A percentile compares a stretch with the other conserved stretches of the same genome.
phyloP scores from a whole-genome alignment of 2,113 vertebrate species.

The Electrona antarctica region DNA sequence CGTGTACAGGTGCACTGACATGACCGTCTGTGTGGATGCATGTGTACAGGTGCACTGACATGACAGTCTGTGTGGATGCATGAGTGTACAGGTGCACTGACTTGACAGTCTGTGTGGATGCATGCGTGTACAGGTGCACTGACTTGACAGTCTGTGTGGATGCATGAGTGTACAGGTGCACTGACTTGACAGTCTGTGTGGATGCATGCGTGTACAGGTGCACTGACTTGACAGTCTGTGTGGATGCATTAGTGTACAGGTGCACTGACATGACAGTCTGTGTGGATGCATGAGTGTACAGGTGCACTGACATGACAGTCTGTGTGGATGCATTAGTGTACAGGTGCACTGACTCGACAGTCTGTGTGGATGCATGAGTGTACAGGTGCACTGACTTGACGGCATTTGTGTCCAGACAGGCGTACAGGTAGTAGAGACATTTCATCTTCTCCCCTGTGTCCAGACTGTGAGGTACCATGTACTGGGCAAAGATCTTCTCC shows the following conservation, averaged over 20 bases:
- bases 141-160: constrained; percentile 96
- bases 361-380: background rate
- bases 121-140: constrained; percentile 65
- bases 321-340: too few species aligned
- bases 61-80: too few species aligned
- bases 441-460: constrained; percentile 99
- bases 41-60: too few species aligned
- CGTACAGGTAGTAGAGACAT: constrained; percentile 98
- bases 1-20: constrained; percentile 81
- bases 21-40: constrained; percentile 89
- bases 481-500: constrained; percentile 99
- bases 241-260: constrained; percentile 41
- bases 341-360: too few species aligned
- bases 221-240: constrained; percentile 98
- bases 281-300: too few species aligned
- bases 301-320: too few species aligned
- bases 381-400: constrained; percentile 89
- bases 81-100: constrained; percentile 74
- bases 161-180: constrained; percentile 33
- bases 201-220: background rate
- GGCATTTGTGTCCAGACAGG: constrained; percentile 97
- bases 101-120: constrained; percentile 93
- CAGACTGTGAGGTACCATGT: constrained; percentile 96
- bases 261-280: too few species aligned
- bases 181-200: constrained; percentile 98